phyloP scores from a whole-genome alignment of 2,113 vertebrate species.

The Pollimyrus isidori region DNA sequence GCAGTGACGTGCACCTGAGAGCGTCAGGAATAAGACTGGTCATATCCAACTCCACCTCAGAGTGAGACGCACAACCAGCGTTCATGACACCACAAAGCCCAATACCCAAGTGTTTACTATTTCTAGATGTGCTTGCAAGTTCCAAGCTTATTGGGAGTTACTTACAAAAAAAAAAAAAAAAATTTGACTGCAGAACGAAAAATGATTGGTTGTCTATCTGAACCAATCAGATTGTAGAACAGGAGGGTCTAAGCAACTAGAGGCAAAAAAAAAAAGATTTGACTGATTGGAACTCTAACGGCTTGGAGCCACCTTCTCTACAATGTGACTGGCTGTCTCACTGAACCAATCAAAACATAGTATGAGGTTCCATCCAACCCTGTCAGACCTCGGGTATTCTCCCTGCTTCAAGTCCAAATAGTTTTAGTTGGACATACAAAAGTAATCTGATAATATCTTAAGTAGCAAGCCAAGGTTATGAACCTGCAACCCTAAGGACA shows the following conservation, averaged over 20 bases:
- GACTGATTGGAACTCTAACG: too few species aligned
- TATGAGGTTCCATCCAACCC: too few species aligned
- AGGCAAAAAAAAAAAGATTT: too few species aligned
- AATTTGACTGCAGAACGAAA: too few species aligned
- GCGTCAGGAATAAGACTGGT: not conserved
- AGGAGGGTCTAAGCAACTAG: too few species aligned
- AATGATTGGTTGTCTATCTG: too few species aligned
- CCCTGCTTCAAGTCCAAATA: not conserved
- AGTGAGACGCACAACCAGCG: not conserved
- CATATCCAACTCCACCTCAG: not conserved
- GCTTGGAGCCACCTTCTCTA: too few species aligned
- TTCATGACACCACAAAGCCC: not conserved
- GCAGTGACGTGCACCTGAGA: constrained; percentile 80
- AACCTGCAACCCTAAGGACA: not conserved
- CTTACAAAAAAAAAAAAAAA: not conserved
- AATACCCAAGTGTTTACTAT: not conserved
- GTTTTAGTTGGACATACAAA: not conserved
- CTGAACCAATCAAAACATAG: too few species aligned
- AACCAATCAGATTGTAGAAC: too few species aligned
- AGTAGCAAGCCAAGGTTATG: not conserved
- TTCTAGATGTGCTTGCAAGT: not conserved
- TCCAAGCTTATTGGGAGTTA: not conserved
- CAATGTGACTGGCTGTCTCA: too few species aligned
- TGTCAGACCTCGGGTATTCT: not conserved
- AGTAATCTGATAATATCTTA: not conserved